Evolutionary conservation across 2,113 vertebrate genomes (phyloP).

Genomic region (Cacatua alba): DNA sequence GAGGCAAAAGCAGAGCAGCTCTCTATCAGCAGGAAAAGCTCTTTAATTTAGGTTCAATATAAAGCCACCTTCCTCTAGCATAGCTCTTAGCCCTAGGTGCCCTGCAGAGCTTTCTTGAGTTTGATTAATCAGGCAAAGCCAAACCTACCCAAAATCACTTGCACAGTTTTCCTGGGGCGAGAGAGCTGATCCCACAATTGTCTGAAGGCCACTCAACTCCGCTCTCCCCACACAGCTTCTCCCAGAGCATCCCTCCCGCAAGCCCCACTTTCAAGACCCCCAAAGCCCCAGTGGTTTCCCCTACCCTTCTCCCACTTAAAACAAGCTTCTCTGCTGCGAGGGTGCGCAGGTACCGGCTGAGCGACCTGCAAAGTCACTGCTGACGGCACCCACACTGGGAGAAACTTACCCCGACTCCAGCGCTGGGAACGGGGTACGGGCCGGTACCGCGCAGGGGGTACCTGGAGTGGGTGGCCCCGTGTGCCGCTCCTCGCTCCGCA

Average conservation of each 20-base stretch:
- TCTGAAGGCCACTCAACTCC: no score
- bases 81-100: not conserved
- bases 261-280: not conserved
- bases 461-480: not conserved
- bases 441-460: not conserved
- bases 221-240: not conserved
- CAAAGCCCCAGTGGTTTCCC: rapidly evolving
- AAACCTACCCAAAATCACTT: not conserved
- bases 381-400: rapidly evolving
- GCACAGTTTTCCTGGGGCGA: rapidly evolving
- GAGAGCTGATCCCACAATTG: not conserved
- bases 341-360: not conserved
- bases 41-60: not conserved
- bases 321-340: rapidly evolving
- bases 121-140: not conserved
- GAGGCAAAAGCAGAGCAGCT: not conserved
- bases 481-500: not conserved
- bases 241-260: not conserved
- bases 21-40: not conserved
- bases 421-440: rapidly evolving
- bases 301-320: rapidly evolving
- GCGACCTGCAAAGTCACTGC: rapidly evolving
- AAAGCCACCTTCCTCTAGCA: not conserved
- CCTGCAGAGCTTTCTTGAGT: not conserved
- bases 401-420: rapidly evolving